These are phyloP conservation scores for Sitta europaea DNA, from an alignment of 2,113 vertebrate species.

Conservation along the genomic window DNA sequence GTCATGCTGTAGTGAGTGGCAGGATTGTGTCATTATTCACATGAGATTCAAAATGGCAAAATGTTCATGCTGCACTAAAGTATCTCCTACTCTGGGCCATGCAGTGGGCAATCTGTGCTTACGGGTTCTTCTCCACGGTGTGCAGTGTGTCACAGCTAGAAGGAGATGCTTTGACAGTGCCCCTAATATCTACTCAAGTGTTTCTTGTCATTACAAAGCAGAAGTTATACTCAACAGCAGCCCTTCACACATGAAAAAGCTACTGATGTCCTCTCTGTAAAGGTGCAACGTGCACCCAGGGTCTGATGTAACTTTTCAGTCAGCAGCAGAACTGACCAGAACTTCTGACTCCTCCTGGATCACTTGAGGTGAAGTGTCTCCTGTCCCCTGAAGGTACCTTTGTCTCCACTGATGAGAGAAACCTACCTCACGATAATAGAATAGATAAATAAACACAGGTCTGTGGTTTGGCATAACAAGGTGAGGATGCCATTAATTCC, in stretches of 20 bases:
- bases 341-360: not conserved
- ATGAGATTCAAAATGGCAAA: not conserved
- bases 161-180: not conserved
- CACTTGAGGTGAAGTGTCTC: not conserved
- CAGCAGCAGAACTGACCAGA: not conserved
- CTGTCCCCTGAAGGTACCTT: not conserved
- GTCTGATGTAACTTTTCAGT: not conserved
- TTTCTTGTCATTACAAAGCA: not conserved
- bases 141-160: not conserved
- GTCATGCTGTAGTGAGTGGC: not conserved
- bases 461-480: not conserved
- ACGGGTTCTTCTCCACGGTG: not conserved
- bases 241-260: not conserved
- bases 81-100: not conserved
- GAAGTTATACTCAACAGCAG: not conserved
- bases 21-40: not conserved
- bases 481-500: not conserved
- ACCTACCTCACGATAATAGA: not conserved
- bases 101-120: not conserved
- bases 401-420: not conserved
- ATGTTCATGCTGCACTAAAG: not conserved
- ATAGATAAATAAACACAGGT: not conserved
- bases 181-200: not conserved
- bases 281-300: not conserved
- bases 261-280: not conserved